These are phyloP conservation scores for Mobula birostris DNA, from an alignment of 2,113 vertebrate genomes.

Conservation along the genomic window DNA sequence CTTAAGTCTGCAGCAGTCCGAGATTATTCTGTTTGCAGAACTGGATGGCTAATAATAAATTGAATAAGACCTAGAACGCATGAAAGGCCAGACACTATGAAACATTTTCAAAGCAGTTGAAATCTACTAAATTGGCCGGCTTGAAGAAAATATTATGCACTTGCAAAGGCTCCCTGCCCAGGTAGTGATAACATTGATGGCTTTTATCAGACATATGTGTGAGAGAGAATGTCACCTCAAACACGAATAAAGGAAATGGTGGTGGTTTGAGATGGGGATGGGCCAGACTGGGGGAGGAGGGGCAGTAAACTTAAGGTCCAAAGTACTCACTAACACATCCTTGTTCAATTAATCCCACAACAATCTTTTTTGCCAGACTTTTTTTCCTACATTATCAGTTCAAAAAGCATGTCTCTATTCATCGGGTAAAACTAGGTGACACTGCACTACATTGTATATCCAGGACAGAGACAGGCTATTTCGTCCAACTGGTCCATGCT, in stretches of 20 bases:
- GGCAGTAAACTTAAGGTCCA: neutral
- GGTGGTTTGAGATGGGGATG: too few species aligned
- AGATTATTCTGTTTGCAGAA: neutral
- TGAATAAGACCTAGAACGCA: neutral
- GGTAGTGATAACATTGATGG: neutral
- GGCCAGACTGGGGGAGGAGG: too few species aligned
- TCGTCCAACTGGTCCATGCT: too few species aligned
- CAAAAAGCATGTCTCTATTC: neutral
- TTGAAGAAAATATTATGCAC: neutral
- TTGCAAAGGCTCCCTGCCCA: neutral
- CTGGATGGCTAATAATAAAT: neutral
- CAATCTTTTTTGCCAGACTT: neutral
- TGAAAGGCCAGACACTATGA: neutral
- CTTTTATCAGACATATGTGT: neutral
- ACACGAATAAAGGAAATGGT: neutral
- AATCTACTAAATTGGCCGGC: neutral
- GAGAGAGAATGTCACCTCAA: neutral
- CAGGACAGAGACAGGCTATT: too few species aligned
- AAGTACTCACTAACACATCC: neutral
- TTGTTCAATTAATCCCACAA: neutral
- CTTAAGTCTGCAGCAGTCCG: neutral
- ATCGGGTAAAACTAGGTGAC: neutral
- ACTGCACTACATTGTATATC: neutral
- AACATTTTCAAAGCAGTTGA: neutral
- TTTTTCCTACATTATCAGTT: neutral